Base-by-base conservation (phyloP, 2,888 invertebrate species). In the Eulithis testata region DNA sequence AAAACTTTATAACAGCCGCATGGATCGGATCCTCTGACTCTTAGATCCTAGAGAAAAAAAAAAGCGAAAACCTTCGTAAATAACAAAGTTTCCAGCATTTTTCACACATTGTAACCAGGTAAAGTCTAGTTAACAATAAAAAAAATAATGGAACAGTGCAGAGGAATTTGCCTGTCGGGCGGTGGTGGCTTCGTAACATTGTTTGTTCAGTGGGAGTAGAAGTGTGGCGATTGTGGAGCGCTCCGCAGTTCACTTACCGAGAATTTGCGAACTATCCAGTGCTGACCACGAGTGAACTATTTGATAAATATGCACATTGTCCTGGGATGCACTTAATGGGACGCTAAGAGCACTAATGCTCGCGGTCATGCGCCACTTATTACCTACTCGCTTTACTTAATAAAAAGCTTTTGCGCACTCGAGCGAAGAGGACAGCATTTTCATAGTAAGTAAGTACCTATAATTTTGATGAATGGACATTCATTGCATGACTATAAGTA, bases 201-300 rank as follows among this genome's bases (percentile, higher is more conserved):
- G 81, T 82, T 82, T 74, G 75, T 70, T 69, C 70, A 66, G 73
- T 62, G 73, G 65, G 60, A 69, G 69, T 72, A 72, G 74, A 72
- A 71, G 71, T 74, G 74, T 67, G 71, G 72, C 71, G 73, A 66
- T 72, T 73, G 78, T 71, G 76, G 73, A 68, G 73, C 72, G 71
- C 72, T 67, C 72, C 77, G 79, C 76, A 83, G 77, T 80, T 83
- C 78, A 80, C 78, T 81, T 77, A 76, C 74, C 74, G 73, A 73
- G 77, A 82, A 83, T 82, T 83, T 80, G 81, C 76, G 74, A 83
- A 85, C 84, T 83, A 83, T 82, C 80, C 76, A 70, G 71, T 71
- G 72, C 77, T 75, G 76, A 75, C 78, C 80, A 77, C 77, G 76
- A 76, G 77, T 79, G 74, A 82, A 81, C 76, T 83, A 83, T 84